Evolutionary conservation across 2,113 vertebrate species (phyloP).

Genomic region (Diphyllodes magnificus): DNA sequence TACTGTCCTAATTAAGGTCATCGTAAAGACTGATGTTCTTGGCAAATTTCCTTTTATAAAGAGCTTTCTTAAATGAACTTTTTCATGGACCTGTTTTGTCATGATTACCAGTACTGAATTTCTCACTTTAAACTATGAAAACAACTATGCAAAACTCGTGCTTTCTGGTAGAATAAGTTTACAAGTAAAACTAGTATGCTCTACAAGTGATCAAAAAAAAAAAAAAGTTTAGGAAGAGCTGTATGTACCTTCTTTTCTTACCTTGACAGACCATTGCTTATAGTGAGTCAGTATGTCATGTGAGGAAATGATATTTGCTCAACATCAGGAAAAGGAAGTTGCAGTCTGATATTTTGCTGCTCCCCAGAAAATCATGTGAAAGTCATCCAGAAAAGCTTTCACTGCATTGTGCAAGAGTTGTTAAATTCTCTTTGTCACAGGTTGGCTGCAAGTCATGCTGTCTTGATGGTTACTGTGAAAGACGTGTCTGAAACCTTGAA

Average conservation of each 20-base stretch:
- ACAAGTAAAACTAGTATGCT: not conserved
- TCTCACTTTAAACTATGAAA: not conserved
- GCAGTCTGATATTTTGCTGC: not conserved
- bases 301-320: not conserved
- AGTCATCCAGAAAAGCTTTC: not conserved
- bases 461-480: not conserved
- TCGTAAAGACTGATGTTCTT: not conserved
- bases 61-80: not conserved
- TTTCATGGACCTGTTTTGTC: not conserved
- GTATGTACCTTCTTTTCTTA: not conserved
- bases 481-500: not conserved
- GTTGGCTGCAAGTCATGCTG: not conserved
- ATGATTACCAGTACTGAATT: not conserved
- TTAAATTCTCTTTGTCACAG: not conserved
- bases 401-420: not conserved
- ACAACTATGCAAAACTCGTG: not conserved
- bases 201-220: not conserved
- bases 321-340: not conserved
- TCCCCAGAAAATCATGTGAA: not conserved
- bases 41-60: not conserved
- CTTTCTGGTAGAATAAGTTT: not conserved
- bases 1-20: not conserved
- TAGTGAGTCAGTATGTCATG: not conserved
- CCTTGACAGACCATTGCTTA: not conserved
- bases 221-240: not conserved